Evolutionary conservation across 2,113 vertebrate genomes (phyloP), one percentile per base, ranked within the genome.

Genomic region (Phylloscopus trochiloides): DNA sequence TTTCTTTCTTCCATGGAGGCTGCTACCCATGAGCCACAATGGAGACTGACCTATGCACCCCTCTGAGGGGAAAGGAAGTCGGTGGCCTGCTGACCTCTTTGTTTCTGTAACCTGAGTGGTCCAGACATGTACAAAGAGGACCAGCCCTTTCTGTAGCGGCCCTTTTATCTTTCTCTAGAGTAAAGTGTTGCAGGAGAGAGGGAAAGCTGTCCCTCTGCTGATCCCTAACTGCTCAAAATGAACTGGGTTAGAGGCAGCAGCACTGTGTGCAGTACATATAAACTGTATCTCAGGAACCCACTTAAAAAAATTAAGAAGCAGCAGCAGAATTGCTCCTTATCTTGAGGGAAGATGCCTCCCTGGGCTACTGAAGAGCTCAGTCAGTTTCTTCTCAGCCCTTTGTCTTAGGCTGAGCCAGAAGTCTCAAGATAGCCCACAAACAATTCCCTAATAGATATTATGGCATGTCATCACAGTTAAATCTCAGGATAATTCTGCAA

Each of bases 31-130:
- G 8, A 87, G 8, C 14, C 8, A 2, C 7, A 31, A 7, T 36
- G 28, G 21, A 43, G 38, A 4, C 25, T 59, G n/a, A 73, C 7
- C 9, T 38, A 4, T 0, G 1, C 0, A 0, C 32, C 8, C 26
- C 4, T 52, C 28, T 58, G 20, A 54, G 15, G 7, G 32, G 6
- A 80, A 68, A 59, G 8, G 26, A 55, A 59, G 34, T n/a, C 5
- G 5, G 6, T 24, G 34, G 17, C 20, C 22, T 34, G 7, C 15
- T 34, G 32, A 62, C 3, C 3, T 7, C 12, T 62, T 62, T 65
- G 17, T 8, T 70, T 3, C 1, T 14, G 6, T 9, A 18, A 18
- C 14, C 4, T 6, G 7, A 34, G 42, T 42, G 31, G 4, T 51
- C 40, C 65, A 34, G 51, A 57, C 45, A 52, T 7, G 7, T 17